Base-by-base conservation (phyloP, 2,888 invertebrate genomes). In the Drosophila birchii region DNA sequence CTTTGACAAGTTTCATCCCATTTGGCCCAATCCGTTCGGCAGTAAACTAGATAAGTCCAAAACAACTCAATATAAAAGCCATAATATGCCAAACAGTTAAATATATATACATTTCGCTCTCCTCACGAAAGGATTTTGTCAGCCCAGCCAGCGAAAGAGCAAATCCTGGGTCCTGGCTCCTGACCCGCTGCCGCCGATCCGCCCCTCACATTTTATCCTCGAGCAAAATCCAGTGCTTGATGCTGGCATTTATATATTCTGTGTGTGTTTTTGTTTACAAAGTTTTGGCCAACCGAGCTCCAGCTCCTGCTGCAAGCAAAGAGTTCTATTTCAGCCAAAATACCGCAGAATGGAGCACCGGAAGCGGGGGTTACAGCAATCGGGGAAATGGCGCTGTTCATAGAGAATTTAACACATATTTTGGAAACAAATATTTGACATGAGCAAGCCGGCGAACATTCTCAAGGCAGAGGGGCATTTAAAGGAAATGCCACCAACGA, bases 11-110 rank as follows among this genome's bases (percentile, higher is more conserved):
- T 84, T 79, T 68, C 70, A 75, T 56, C 43, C 45, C 63, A 58
- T 55, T 57, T 53, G 71, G 75, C 70, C 57, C 60, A 76, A 68
- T 64, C 79, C 77, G 69, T 60, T 73, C 61, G 69, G 56, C 86
- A 73, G 71, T 88, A 88, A 88, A 88, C 79, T 86, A 86, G 90
- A 86, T 86, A 86, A 89, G 88, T 81, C 88, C 86, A 86, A 88
- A 86, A 89, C 86, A 89, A 86, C 90, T 86, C 88, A 86, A 86
- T 86, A 88, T 88, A 86, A 86, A 86, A 86, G 88, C 89, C 88
- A 89, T 89, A 86, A 86, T 86, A 89, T 76, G 73, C 76, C 88
- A 89, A 86, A 78, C 84, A 80, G 84, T 86, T 83, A 88, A 80
- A 69, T 77, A 54, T 75, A 41, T 60, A 67, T 71, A 57, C 43